Conservation (phyloP, 2,797 vertebrate species). For the Myripristis murdjan region DNA sequence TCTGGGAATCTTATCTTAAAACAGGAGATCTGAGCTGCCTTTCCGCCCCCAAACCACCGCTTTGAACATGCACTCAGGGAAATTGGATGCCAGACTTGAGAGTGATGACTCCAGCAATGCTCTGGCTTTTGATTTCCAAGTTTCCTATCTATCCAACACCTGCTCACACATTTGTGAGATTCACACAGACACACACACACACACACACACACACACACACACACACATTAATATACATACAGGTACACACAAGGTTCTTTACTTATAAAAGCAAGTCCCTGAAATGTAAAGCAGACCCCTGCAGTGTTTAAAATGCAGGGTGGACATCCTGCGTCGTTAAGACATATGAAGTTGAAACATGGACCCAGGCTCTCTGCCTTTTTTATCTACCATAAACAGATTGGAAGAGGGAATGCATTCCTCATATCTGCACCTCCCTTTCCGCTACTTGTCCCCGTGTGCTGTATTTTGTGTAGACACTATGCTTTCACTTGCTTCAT, state of each 20-base stretch:
- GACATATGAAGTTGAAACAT: conserved; percentile 60
- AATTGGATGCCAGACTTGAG: conserved; percentile 58
- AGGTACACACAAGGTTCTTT: conserved; percentile 9
- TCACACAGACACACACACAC: conserved; percentile 1
- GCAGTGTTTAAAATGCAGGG: conserved; percentile 44
- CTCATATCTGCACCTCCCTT: conserved; percentile 43
- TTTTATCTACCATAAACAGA: conserved; percentile 60
- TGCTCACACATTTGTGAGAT: conserved; percentile 16
- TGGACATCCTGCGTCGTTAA: conserved; percentile 52
- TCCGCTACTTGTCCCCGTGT: conserved; percentile 18
- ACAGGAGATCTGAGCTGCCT: conserved; percentile 53
- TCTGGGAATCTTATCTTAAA: conserved; percentile 69
- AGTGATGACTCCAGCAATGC: conserved; percentile 39
- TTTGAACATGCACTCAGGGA: conserved; percentile 58
- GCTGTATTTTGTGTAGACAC: conserved; percentile 29
- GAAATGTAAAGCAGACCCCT: conserved; percentile 45
- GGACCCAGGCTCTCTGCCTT: conserved; percentile 44
- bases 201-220: not conserved
- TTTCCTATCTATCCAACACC: conserved; percentile 24
- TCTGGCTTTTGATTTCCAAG: conserved; percentile 22
- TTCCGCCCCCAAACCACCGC: conserved; percentile 45
- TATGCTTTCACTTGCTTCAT: conserved; percentile 29
- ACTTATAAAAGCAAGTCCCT: conserved; percentile 27
- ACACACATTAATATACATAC: conserved; percentile 4
- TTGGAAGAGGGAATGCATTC: conserved; percentile 36